Percentiles rank a stretch among this genome's conserved stretches.
Conservation (phyloP, 2,888 invertebrate species). For the Protodeltote pygarga region DNA sequence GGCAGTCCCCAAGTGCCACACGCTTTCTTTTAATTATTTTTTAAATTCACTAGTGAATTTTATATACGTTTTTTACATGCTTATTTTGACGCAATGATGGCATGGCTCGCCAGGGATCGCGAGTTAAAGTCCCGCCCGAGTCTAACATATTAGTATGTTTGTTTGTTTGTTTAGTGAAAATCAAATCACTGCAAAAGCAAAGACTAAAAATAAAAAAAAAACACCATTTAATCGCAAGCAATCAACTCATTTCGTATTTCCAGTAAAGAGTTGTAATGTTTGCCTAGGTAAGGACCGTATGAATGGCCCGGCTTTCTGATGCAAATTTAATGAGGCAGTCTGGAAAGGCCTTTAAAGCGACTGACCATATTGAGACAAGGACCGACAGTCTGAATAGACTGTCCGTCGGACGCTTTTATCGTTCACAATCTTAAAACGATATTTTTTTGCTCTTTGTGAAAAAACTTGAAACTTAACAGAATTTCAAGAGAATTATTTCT, state of each 20-base stretch:
- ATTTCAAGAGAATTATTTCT: background rate
- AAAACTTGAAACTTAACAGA: slow-evolving; percentile 4
- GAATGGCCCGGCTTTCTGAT: slow-evolving; percentile 72
- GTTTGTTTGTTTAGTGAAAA: too few relatives aligned
- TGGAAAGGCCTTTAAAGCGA: slow-evolving; percentile 65
- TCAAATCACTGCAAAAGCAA: too few relatives aligned
- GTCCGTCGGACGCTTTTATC: slow-evolving; percentile 56
- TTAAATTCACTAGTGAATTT: too few relatives aligned
- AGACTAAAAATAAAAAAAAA: slow-evolving; percentile 16
- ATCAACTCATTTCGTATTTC: slow-evolving; percentile 38
- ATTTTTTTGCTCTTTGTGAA: slow-evolving; percentile 26
- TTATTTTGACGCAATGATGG: too few relatives aligned
- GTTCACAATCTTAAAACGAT: slow-evolving; percentile 31
- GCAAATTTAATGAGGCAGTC: slow-evolving; percentile 79
- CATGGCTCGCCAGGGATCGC: too few relatives aligned
- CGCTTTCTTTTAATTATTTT: too few relatives aligned
- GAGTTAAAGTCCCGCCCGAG: too few relatives aligned
- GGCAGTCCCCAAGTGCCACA: too few relatives aligned
- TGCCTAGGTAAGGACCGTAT: slow-evolving; percentile 61
- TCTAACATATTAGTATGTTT: too few relatives aligned
- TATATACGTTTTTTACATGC: too few relatives aligned
- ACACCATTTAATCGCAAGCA: slow-evolving; percentile 27
- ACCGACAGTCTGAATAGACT: slow-evolving; percentile 65
- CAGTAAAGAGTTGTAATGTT: slow-evolving; percentile 54
- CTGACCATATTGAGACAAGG: slow-evolving; percentile 79